Evolutionary conservation across 2,797 vertebrate genomes (phyloP).

Genomic region (Psittacula echo): DNA sequence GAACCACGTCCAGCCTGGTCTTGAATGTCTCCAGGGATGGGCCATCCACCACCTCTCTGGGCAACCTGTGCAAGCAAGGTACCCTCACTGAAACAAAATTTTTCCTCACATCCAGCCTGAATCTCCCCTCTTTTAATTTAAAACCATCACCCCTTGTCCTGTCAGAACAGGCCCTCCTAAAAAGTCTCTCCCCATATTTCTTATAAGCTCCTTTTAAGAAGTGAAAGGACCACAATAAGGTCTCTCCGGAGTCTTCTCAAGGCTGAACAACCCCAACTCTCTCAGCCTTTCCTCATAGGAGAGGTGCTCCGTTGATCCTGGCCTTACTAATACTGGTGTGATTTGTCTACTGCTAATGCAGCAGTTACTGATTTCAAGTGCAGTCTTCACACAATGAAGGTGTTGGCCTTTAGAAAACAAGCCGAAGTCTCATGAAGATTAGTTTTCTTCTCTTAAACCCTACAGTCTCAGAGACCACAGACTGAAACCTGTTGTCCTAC

Average conservation of each 20-base stretch:
- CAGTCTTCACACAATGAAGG: not conserved
- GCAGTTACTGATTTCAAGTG: not conserved
- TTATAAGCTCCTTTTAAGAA: not conserved
- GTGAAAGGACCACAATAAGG: not conserved
- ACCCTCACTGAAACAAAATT: not conserved
- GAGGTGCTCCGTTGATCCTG: not conserved
- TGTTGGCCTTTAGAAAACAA: not conserved
- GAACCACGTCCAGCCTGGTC: not conserved
- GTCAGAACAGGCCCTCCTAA: not conserved
- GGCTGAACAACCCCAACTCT: not conserved
- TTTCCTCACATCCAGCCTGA: not conserved
- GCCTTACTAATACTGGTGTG: not conserved
- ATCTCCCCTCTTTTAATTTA: not conserved
- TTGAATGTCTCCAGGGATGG: not conserved
- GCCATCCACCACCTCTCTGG: not conserved
- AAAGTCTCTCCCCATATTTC: not conserved
- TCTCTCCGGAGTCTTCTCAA: not conserved
- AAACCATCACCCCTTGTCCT: not conserved
- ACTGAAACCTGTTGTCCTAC: not conserved
- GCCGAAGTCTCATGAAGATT: not conserved
- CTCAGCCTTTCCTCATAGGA: not conserved
- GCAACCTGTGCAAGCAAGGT: not conserved
- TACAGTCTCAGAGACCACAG: not conserved
- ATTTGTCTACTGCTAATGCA: not conserved
- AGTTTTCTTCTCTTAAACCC: not conserved